Conservation (phyloP, 2,797 vertebrate genomes). For the Australoheros facetus region DNA sequence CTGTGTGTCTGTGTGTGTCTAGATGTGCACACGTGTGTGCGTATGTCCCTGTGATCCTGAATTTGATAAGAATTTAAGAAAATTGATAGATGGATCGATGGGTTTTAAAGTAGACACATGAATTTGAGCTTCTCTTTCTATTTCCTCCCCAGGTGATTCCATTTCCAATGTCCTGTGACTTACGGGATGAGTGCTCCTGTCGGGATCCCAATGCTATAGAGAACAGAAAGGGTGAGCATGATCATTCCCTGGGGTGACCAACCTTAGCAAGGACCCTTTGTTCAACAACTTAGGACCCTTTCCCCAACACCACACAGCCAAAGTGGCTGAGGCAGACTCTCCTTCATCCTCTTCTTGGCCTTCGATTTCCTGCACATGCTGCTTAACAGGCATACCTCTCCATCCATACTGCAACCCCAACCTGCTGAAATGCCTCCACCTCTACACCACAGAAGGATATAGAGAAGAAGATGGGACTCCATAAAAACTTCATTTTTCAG, state of each 20-base stretch:
- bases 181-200: conserved; percentile 92
- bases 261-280: conserved; percentile 43
- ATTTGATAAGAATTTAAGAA: not conserved
- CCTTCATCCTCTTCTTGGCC: conserved; percentile 61
- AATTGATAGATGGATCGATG: not conserved
- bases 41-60: no score
- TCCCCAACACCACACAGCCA: conserved; percentile 62
- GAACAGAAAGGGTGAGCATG: conserved; percentile 81
- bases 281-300: conserved; percentile 57
- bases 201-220: conserved; percentile 91
- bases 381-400: conserved; percentile 85
- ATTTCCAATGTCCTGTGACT: conserved; percentile 95
- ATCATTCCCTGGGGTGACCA: conserved; percentile 83
- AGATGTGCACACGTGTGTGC: no score
- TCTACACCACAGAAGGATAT: conserved; percentile 56
- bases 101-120: not conserved
- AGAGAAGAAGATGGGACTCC: conserved; percentile 60
- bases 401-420: conserved; percentile 84
- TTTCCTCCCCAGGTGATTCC: conserved; percentile 87
- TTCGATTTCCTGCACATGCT: conserved; percentile 80
- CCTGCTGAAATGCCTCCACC: conserved; percentile 82
- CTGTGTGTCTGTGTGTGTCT: not conserved
- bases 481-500: conserved; percentile 61
- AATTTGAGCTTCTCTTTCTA: conserved; percentile 8
- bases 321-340: conserved; percentile 80